Evolutionary conservation across 2,797 vertebrate genomes (phyloP), one percentile per base, ranked within the genome.

Genomic region (Onychomys leucogaster): DNA sequence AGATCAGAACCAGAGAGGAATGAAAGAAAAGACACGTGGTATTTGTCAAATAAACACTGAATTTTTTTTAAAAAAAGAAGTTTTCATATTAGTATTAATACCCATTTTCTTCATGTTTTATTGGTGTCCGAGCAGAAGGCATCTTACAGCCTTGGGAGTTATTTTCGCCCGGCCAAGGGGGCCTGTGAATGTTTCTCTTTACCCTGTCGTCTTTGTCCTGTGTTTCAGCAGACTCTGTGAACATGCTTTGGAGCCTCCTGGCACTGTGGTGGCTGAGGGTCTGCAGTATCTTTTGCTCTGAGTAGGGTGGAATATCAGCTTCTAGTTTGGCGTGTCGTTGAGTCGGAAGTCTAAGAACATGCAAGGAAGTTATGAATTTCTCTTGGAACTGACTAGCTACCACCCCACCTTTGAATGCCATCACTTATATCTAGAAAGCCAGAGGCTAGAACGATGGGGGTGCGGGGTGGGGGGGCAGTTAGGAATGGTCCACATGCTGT

Each of bases 1-100:
- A 98, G 98, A 98, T 98, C 97, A 97, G 75, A 98, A 98, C 98
- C 97, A 97, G 97, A 98, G 97, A 98, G 98, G 89, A 98, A 92
- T 94, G 95, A 98, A 98, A 98, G 97, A 97, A 98, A 98, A 98
- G 95, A 93, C 94, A 98, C 93, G 98, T 94, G 94, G 89, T 97
- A 96, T 97, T 92, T 98, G 90, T 97, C 94, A 97, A 98, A 97
- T 98, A 98, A 97, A 90, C 97, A 93, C 86, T 95, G 49, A 97
- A 95, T 97, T n/a, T n/a, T n/a, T n/a, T n/a, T 61, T 59, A 59
- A 96, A 94, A 96, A 63, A n/a, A 94, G 71, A 21, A 37, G 85
- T 75, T 97, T 90, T 96, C 57, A 55, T 84, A 84, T 77, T 91
- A 61, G 49, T 37, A 32, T 95, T 90, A 78, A 43, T 96, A 95